phyloP scores from a whole-genome alignment of 2,888 invertebrate genomes.

The Apamea sordens region DNA sequence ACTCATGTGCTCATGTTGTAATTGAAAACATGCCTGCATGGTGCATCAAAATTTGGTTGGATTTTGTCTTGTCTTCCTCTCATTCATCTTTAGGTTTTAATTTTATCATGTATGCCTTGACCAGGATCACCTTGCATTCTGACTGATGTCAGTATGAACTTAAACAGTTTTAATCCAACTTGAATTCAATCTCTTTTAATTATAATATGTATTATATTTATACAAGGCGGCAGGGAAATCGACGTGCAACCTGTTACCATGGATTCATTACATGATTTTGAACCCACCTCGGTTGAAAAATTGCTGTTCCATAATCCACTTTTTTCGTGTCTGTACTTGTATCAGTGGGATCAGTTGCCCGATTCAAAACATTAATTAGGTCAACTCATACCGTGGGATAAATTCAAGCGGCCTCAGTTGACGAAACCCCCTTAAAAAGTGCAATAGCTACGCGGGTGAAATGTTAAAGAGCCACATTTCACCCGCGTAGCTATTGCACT shows the following conservation, averaged over 20 bases:
- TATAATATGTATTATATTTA: not conserved
- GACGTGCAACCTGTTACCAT: not conserved
- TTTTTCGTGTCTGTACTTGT: too few relatives aligned
- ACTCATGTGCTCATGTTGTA: conserved; percentile 66
- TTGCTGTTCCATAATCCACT: not conserved
- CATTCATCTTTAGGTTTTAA: not conserved
- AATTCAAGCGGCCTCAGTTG: too few relatives aligned
- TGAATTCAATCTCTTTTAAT: not conserved
- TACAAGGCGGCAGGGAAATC: not conserved
- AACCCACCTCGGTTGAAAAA: not conserved
- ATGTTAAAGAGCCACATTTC: too few relatives aligned
- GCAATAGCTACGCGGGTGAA: too few relatives aligned
- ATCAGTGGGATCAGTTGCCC: too few relatives aligned
- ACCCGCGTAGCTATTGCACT: not conserved
- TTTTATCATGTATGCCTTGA: not conserved
- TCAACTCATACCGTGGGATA: too few relatives aligned
- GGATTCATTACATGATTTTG: not conserved
- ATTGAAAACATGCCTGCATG: conserved; percentile 66
- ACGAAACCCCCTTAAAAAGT: too few relatives aligned
- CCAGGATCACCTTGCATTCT: not conserved
- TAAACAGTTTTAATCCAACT: not conserved
- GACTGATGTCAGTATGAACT: not conserved
- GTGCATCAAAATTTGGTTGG: conserved; percentile 39
- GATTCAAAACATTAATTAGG: too few relatives aligned
- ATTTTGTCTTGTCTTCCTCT: not conserved